Evolutionary conservation across 2,888 invertebrate species (phyloP).

Genomic region (Hetaerina titia): DNA sequence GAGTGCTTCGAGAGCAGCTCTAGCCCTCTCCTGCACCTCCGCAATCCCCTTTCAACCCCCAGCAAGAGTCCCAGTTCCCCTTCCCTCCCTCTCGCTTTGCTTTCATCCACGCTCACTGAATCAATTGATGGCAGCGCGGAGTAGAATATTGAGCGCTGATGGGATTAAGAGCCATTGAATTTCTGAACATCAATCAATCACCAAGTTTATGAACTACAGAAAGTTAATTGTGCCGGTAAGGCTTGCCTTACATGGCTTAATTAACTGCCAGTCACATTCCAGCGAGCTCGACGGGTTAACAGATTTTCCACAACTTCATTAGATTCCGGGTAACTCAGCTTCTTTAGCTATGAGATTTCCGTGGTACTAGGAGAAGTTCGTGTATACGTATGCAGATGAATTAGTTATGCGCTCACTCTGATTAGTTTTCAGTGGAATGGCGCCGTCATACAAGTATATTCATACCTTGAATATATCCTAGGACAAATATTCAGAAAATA

Average conservation of each 20-base stretch:
- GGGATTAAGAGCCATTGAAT: slow-evolving; percentile 35
- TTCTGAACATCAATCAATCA: slow-evolving; percentile 30
- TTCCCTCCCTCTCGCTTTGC: neutral
- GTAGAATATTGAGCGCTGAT: slow-evolving; percentile 20
- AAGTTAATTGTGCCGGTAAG: neutral
- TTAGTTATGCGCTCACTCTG: neutral
- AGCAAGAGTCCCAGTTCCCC: no score
- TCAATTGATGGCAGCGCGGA: neutral
- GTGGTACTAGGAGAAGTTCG: neutral
- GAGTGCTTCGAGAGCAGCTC: no score
- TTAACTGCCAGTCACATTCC: slow-evolving; percentile 28
- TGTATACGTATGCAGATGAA: neutral
- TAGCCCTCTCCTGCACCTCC: no score
- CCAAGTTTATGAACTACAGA: slow-evolving; percentile 8
- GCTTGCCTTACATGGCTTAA: slow-evolving; percentile 12
- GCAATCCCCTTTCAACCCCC: no score
- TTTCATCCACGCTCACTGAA: slow-evolving; percentile 1
- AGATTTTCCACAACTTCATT: slow-evolving; percentile 10
- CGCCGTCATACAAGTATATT: neutral
- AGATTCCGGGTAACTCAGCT: neutral
- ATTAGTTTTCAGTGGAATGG: neutral
- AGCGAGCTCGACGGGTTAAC: neutral
- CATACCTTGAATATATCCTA: no score
- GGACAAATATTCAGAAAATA: no score
- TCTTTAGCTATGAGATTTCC: neutral